phyloP scores from a whole-genome alignment of 2,797 vertebrate genomes.

The Neosalanx taihuensis region DNA sequence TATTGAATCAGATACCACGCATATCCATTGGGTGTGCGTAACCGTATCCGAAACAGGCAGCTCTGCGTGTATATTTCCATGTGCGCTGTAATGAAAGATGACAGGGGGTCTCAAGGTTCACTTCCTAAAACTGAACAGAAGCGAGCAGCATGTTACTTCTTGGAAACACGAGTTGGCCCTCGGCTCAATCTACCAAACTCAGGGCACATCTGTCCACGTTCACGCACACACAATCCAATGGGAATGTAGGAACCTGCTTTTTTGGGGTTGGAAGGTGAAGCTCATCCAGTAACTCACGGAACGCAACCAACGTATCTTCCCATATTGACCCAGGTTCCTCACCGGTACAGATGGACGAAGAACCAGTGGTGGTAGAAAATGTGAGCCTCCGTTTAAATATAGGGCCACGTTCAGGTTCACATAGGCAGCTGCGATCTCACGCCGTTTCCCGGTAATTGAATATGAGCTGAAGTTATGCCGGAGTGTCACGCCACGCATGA shows the following conservation, averaged over 20 bases:
- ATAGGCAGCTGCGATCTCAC: conserved; percentile 60
- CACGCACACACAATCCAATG: conserved; percentile 26
- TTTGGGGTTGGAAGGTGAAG: conserved; percentile 49
- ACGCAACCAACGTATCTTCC: background rate
- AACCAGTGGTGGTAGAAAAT: conserved; percentile 41
- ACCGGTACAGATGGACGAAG: conserved; percentile 29
- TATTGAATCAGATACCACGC: background rate
- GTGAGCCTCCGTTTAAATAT: conserved; percentile 47
- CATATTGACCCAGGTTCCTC: background rate
- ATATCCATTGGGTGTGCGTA: background rate
- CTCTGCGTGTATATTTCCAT: background rate
- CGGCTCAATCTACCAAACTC: conserved; percentile 58
- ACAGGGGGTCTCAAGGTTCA: conserved; percentile 42
- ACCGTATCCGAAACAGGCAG: background rate
- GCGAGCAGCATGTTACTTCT: conserved; percentile 47
- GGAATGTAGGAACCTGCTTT: conserved; percentile 69
- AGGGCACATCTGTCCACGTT: conserved; percentile 64
- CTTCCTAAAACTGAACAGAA: conserved; percentile 53
- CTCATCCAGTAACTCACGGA: conserved; percentile 46
- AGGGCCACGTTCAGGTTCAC: conserved; percentile 45
- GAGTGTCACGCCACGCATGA: conserved; percentile 46
- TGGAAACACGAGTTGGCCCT: conserved; percentile 52
- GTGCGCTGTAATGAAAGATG: conserved; percentile 52
- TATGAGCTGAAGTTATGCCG: conserved; percentile 33
- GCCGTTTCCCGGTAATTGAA: conserved; percentile 46